Percentiles rank a stretch among this genome's conserved stretches.
Conservation (phyloP, 2,797 vertebrate genomes). For the Myoxocephalus aenaeus region DNA sequence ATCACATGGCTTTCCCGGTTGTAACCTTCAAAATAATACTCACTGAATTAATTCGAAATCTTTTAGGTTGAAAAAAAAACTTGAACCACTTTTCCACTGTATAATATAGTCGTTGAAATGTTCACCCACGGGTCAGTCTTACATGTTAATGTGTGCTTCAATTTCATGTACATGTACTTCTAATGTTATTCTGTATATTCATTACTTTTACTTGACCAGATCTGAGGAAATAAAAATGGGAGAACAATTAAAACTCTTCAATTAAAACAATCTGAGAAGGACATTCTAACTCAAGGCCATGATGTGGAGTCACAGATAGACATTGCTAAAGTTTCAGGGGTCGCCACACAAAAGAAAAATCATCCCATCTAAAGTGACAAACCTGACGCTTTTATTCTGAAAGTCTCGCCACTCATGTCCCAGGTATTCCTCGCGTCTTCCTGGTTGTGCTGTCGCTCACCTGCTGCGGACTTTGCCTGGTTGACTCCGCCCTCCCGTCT, state of each 20-base stretch:
- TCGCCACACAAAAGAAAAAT: not conserved
- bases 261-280: not conserved
- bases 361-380: rapidly evolving
- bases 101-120: not conserved
- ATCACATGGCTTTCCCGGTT: not conserved
- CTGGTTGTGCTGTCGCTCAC: constrained; percentile 46
- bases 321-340: not conserved
- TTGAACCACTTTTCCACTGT: not conserved
- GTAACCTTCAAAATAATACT: constrained; percentile 52
- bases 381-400: constrained; percentile 53
- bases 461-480: constrained; percentile 66
- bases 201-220: not conserved
- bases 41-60: rapidly evolving
- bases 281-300: not conserved
- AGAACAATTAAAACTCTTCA: not conserved
- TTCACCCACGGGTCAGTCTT: not conserved
- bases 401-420: not conserved
- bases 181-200: not conserved
- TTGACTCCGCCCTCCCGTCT: constrained; percentile 74
- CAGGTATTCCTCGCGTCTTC: constrained; percentile 5
- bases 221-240: not conserved
- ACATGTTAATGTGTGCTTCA: not conserved
- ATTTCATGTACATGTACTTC: not conserved
- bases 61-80: not conserved
- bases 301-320: not conserved